phyloP scores from a whole-genome alignment of 2,888 invertebrate genomes.

The Drosophila melanosoma region DNA sequence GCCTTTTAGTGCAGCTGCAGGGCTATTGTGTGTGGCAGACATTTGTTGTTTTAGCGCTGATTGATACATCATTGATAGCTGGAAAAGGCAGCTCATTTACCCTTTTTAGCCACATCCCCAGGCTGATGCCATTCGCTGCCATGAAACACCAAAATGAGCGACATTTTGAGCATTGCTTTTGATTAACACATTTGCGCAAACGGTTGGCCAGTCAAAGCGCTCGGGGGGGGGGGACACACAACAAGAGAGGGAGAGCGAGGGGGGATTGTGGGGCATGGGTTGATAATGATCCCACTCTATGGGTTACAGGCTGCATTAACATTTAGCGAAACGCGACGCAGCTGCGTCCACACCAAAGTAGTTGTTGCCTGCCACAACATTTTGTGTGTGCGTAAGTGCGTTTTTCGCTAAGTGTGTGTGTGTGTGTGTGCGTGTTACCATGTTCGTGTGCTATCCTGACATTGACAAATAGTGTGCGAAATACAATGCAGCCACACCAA shows the following conservation, averaged over 20 bases:
- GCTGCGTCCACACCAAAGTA: slow-evolving; percentile 48
- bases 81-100: slow-evolving; percentile 39
- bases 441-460: slow-evolving; percentile 48
- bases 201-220: slow-evolving; percentile 24
- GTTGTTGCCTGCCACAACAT: slow-evolving; percentile 44
- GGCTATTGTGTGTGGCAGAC: slow-evolving; percentile 14
- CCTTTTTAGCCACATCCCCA: slow-evolving; percentile 23
- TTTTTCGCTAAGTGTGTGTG: slow-evolving; percentile 1
- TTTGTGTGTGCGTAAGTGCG: slow-evolving; percentile 19
- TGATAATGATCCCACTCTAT: slow-evolving; percentile 19
- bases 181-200: slow-evolving; percentile 64
- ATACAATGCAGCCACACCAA: slow-evolving; percentile 57
- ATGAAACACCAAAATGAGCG: slow-evolving; percentile 67
- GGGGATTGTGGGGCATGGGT: not conserved
- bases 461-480: slow-evolving; percentile 78
- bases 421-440: slow-evolving; percentile 6
- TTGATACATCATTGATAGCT: slow-evolving; percentile 67
- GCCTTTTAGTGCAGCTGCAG: slow-evolving; percentile 12
- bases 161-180: slow-evolving; percentile 65
- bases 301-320: slow-evolving; percentile 52
- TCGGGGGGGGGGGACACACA: not conserved
- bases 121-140: slow-evolving; percentile 25
- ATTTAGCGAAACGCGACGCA: slow-evolving; percentile 53
- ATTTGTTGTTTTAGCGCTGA: slow-evolving; percentile 52
- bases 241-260: not conserved